These are phyloP conservation scores for Raja brachyura DNA, from an alignment of 2,113 vertebrate genomes.

Conservation along the genomic window DNA sequence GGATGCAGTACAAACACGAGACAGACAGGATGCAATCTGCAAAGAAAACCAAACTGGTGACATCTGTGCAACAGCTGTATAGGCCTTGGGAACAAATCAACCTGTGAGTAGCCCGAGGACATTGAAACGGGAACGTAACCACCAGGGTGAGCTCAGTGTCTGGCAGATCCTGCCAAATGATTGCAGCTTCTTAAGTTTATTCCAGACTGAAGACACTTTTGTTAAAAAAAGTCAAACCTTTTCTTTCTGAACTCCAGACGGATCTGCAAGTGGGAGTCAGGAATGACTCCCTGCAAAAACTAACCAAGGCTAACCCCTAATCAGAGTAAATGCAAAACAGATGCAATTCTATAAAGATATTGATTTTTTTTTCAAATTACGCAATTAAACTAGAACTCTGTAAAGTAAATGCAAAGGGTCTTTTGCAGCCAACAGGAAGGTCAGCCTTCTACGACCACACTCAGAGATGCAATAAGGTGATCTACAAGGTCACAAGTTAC, in stretches of 20 bases:
- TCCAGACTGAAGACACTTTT: background rate
- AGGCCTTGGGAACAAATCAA: background rate
- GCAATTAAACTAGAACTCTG: background rate
- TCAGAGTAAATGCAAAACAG: slow-evolving; percentile 18
- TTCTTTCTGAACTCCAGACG: slow-evolving; percentile 5
- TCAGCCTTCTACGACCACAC: background rate
- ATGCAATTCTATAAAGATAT: background rate
- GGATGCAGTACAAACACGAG: background rate
- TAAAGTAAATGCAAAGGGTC: background rate
- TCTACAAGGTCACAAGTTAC: background rate
- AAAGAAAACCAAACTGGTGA: background rate
- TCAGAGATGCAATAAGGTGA: background rate
- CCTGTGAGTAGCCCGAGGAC: background rate
- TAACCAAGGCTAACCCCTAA: background rate
- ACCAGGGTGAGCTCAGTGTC: background rate
- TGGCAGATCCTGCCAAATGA: background rate
- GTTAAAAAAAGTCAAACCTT: background rate
- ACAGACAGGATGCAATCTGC: background rate
- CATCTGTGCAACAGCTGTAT: background rate
- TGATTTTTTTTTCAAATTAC: background rate
- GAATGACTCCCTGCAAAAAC: background rate
- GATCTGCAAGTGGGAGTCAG: slow-evolving; percentile 2
- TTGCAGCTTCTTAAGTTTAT: background rate
- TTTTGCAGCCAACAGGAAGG: background rate
- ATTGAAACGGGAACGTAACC: background rate